These are phyloP conservation scores for Drosophila hamatofila DNA, from an alignment of 2,888 invertebrate genomes.

Conservation along the genomic window DNA sequence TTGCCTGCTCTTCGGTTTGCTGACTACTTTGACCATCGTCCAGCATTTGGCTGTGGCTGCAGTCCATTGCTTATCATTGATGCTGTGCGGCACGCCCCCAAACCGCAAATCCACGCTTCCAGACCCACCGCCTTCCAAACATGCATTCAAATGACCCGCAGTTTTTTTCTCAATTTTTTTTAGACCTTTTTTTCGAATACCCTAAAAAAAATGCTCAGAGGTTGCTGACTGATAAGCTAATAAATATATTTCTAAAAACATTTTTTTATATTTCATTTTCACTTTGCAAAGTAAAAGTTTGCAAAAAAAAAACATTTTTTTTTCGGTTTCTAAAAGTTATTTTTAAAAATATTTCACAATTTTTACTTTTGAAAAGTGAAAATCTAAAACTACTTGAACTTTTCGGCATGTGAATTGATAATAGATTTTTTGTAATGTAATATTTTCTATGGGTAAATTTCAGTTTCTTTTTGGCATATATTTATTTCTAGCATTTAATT, in stretches of 20 bases:
- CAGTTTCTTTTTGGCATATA: too few relatives aligned
- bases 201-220: constrained; percentile 7
- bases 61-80: constrained; percentile 60
- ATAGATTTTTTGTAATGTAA: background rate
- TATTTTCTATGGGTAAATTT: too few relatives aligned
- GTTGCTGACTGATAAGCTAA: background rate
- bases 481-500: too few relatives aligned
- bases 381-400: too few relatives aligned
- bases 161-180: constrained; percentile 5
- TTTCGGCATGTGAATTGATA: too few relatives aligned
- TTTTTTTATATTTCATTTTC: background rate
- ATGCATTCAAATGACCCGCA: constrained; percentile 66
- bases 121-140: constrained; percentile 12
- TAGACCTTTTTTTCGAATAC: constrained; percentile 26
- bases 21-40: constrained; percentile 59
- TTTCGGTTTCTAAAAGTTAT: too few relatives aligned
- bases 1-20: constrained; percentile 16
- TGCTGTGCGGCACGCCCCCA: constrained; percentile 28
- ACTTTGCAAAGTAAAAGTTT: background rate
- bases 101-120: background rate
- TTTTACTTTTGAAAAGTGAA: background rate
- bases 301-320: too few relatives aligned
- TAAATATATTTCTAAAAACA: background rate
- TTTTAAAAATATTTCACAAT: background rate
- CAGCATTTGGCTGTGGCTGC: constrained; percentile 34